Evolutionary conservation across 1,140 invertebrate species (phyloP).

Genomic region (Wiebesia pumilae): DNA sequence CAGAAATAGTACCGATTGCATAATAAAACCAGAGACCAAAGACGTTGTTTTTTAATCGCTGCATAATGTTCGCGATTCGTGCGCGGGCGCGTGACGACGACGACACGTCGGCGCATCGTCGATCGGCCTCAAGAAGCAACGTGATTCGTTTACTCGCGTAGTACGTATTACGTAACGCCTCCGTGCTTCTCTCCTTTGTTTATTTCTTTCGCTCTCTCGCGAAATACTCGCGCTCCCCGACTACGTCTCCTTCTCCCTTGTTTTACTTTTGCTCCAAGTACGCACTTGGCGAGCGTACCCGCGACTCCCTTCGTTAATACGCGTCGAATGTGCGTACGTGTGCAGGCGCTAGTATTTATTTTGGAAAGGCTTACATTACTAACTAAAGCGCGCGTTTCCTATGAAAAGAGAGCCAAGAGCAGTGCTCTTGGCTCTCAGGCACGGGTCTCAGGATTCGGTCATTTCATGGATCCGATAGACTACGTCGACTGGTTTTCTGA

Average conservation of each 20-base stretch:
- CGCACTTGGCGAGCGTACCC: background rate
- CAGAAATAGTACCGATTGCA: background rate
- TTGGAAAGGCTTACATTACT: background rate
- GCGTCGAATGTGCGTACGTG: too few species aligned
- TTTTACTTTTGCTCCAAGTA: background rate
- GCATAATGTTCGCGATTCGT: background rate
- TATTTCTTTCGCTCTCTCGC: slow-evolving; percentile 3
- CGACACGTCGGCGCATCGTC: too few species aligned
- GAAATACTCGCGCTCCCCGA: background rate
- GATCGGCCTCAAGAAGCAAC: slow-evolving; percentile 36
- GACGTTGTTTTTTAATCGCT: background rate
- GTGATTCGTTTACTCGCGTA: slow-evolving; percentile 57
- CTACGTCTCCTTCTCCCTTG: background rate
- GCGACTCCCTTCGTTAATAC: background rate
- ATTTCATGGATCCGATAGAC: background rate
- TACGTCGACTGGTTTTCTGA: background rate
- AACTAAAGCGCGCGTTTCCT: background rate
- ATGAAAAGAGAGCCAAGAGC: background rate
- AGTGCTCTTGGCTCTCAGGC: background rate
- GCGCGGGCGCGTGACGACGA: background rate
- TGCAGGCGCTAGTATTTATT: background rate
- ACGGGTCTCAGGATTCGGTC: background rate
- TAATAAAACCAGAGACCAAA: background rate
- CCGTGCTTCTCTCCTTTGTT: slow-evolving; percentile 44
- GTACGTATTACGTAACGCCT: slow-evolving; percentile 62